phyloP scores from a whole-genome alignment of 2,113 vertebrate species.

The human region DNA sequence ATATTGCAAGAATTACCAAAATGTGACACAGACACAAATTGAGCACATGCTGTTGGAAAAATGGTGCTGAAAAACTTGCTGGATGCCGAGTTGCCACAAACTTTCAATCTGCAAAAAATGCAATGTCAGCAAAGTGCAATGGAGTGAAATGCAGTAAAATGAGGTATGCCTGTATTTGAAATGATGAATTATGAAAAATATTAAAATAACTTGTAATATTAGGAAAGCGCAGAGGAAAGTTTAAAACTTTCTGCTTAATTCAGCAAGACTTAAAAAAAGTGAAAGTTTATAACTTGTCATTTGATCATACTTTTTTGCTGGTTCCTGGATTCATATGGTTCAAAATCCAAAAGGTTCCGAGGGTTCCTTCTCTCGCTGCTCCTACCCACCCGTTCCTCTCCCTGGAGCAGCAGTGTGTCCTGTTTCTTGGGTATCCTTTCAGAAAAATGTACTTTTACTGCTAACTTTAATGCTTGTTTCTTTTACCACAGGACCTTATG shows the following conservation, averaged over 20 bases:
- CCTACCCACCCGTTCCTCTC: background rate
- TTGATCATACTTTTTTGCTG: conserved; percentile 6
- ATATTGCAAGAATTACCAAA: background rate
- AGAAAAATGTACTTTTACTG: background rate
- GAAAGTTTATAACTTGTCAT: background rate
- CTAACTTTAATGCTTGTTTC: conserved; percentile 5
- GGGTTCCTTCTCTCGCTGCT: too few relatives aligned
- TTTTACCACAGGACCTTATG: conserved; percentile 92
- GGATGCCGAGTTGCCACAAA: background rate
- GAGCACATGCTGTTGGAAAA: background rate
- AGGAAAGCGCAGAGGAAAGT: background rate
- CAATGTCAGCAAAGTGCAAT: background rate
- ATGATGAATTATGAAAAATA: conserved; percentile 11
- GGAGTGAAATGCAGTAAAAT: background rate
- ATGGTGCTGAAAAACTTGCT: background rate
- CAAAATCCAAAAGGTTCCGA: background rate
- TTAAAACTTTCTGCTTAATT: background rate
- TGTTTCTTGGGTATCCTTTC: rapidly evolving
- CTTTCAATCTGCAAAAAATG: background rate
- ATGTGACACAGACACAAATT: background rate
- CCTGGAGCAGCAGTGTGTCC: background rate
- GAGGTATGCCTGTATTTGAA: background rate
- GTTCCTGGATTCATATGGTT: background rate
- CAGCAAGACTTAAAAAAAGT: background rate
- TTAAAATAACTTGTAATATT: background rate